These are phyloP conservation scores for Rhopilema esculentum DNA, from an alignment of 30 jellyfish, hydroid and myxozoan species.

Conservation along the genomic window DNA sequence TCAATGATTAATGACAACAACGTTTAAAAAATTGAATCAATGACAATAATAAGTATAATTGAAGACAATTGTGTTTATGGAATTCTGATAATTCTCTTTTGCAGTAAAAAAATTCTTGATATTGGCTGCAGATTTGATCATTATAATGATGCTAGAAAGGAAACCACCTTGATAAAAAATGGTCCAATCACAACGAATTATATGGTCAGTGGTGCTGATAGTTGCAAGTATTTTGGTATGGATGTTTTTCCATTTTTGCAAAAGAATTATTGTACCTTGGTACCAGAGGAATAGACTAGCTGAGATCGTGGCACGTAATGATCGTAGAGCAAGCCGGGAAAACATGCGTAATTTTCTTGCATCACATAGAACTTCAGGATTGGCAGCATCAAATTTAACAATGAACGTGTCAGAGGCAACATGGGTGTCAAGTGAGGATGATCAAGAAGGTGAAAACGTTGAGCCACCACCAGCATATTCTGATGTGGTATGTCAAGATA, in stretches of 20 bases:
- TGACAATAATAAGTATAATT: too few species aligned
- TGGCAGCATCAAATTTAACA: background rate
- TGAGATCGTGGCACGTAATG: background rate
- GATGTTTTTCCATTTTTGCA: conserved; percentile 12
- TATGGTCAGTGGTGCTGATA: conserved; percentile 15
- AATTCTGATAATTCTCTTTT: background rate
- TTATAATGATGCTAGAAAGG: background rate
- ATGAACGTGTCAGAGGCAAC: background rate
- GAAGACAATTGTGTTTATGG: too few species aligned
- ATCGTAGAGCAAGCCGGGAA: background rate
- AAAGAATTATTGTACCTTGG: conserved; percentile 20
- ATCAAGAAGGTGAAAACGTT: background rate
- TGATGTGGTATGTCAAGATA: conserved; percentile 6
- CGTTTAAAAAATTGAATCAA: too few species aligned
- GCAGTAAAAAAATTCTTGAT: background rate
- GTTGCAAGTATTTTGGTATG: background rate
- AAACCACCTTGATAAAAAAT: background rate
- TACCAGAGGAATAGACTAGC: background rate
- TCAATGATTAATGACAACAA: too few species aligned
- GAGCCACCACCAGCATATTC: conserved; percentile 28
- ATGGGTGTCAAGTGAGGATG: background rate
- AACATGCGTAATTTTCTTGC: background rate
- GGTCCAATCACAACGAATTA: background rate
- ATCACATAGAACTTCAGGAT: background rate
- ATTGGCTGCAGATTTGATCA: background rate